Base-by-base conservation (phyloP, 2,797 vertebrate genomes). In the Sciaenops ocellatus region DNA sequence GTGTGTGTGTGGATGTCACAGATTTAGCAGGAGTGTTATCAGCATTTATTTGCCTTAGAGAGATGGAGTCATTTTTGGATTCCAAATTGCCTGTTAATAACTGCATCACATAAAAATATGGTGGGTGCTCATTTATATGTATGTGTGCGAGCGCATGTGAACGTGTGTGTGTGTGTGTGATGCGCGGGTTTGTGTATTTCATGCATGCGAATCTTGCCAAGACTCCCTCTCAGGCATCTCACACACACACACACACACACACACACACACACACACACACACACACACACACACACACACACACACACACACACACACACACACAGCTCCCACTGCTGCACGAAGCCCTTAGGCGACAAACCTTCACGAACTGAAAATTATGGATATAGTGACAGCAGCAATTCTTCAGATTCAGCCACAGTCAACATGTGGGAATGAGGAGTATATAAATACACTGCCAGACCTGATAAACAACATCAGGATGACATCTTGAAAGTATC, bases 321-420 rank as follows among this genome's bases (percentile, higher is more conserved):
- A 82, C 38, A 80, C 57, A 61, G 79, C 77, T 87, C 76, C 52
- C 77, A 79, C 65, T 63, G 65, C 77, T 63, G 64, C 73, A 74
- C 79, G 69, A 38, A 71, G 61, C 87, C 91, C 82, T 85, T 18
- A 30, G 80, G 88, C 63, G 82, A 88, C 84, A 89, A 68, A 69
- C 68, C 83, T 77, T 90, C 82, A 78, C 60, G 51, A 83, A 84
- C 71, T 83, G 73, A 85, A 89, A 90, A 90, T 90, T 85, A 92
- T 86, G 89, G 83, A 91, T 92, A 86, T 88, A 91, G 84, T 85
- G 85, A 89, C 86, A 79, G 82, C 76, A 74, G 34, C 74, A 76
- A 85, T 86, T 90, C 81, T 87, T 85, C 57, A 47, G 44, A 83
- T 78, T 85, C 62, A 74, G 84, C 71, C 60, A 52, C 57, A 51